Evolutionary conservation across 2,888 invertebrate genomes (phyloP), one percentile per base, ranked within the genome.

Genomic region (Lithodes maja): DNA sequence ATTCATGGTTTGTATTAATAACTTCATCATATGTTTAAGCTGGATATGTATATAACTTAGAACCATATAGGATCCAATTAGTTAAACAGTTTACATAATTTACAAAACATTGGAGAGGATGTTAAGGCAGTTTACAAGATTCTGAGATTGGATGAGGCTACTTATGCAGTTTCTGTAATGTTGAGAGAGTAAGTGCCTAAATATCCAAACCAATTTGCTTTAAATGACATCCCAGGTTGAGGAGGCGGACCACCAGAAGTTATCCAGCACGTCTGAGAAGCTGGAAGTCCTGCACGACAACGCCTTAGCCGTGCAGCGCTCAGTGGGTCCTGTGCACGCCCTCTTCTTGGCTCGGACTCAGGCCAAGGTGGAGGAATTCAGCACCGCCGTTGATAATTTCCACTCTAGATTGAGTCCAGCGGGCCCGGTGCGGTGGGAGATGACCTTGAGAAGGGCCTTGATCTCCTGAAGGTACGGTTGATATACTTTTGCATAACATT

Each of bases 341-440:
- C 50, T 83, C 71, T 83, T 80, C 84, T 80, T 87, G 1, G 52
- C 77, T 49, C 85, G 68, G 53, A 85, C 88, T 2, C 88, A 88
- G 84, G 53, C 74, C 17, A 86, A 86, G 79, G 75, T 86, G 17
- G 83, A 75, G 7, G 86, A 89, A 7, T 86, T 90, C 69, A 79
- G 80, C 33, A 52, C 53, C 12, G 54, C 71, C 33, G 88, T 90
- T 49, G 33, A 68, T 15, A 54, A 53, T 1, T 90, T 90, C 17
- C 53, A 82, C 49, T 12, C 55, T 33, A 86, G 74, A 69, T 90
- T 90, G 52, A 75, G 33, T 71, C 54, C 7, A 50, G 74, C 2
- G 91, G 91, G 7, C 91, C 91, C 7, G 91, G 90, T 5, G 78
- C 88, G 54, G 90, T 86, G 54, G 86, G 84, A 3, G 90, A 83